Evolutionary conservation across 2,113 vertebrate genomes (phyloP).

Genomic region (Psammodynastes pulverulentus): DNA sequence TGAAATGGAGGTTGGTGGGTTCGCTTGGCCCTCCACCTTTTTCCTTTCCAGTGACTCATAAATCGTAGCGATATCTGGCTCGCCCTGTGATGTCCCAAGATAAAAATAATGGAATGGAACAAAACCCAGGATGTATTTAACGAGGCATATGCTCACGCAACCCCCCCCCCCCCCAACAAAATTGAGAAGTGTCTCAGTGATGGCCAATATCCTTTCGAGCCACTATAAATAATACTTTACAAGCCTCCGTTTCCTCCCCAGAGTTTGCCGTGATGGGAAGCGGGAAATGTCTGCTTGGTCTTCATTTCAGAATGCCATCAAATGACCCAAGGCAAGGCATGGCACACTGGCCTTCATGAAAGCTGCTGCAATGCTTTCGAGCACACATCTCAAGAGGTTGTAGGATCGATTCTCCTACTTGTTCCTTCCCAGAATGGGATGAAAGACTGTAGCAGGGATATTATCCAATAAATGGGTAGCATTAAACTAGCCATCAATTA

Average conservation of each 20-base stretch:
- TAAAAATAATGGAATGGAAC: not conserved
- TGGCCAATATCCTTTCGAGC: not conserved
- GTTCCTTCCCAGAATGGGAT: not conserved
- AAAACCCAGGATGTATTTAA: slow-evolving; percentile 4
- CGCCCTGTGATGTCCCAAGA: not conserved
- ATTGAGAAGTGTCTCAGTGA: not conserved
- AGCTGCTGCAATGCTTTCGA: not conserved
- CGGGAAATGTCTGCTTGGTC: not conserved
- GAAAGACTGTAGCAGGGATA: not conserved
- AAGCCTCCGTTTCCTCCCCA: not conserved
- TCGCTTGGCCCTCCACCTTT: not conserved
- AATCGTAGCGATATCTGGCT: not conserved
- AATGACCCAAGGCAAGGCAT: not conserved
- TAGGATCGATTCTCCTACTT: not conserved
- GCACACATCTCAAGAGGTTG: not conserved
- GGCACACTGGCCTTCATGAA: not conserved
- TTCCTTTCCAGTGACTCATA: not conserved
- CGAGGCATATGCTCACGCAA: not conserved
- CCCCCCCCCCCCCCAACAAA: not conserved
- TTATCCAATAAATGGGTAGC: not conserved
- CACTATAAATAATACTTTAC: slow-evolving; percentile 7
- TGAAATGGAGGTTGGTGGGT: not conserved
- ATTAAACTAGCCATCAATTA: not conserved
- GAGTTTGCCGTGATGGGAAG: not conserved
- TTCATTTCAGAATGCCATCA: not conserved